Evolutionary conservation across 2,113 vertebrate species (phyloP).

Genomic region (Nannospalax galili): DNA sequence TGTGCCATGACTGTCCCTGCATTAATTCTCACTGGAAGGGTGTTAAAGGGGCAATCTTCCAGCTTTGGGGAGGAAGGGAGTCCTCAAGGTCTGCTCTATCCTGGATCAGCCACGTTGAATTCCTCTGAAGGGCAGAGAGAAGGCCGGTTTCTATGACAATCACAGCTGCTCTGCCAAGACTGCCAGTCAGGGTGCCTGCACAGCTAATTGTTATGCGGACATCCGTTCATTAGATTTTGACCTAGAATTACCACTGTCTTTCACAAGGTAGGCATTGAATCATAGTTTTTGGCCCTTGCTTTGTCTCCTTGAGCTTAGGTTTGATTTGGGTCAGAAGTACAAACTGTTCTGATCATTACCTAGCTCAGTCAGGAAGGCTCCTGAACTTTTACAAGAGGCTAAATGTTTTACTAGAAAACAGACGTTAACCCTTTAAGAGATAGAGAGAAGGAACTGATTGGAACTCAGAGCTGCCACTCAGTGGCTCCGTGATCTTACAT

Average conservation of each 20-base stretch:
- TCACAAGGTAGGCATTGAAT: constrained; percentile 59
- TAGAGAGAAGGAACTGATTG: neutral
- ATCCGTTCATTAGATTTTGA: constrained; percentile 71
- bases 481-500: neutral
- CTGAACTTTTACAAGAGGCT: neutral
- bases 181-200: constrained; percentile 40
- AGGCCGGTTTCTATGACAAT: constrained; percentile 72
- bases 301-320: constrained; percentile 36
- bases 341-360: constrained; percentile 21
- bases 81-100: neutral
- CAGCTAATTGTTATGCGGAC: constrained; percentile 71
- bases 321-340: constrained; percentile 54
- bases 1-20: neutral
- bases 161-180: constrained; percentile 70
- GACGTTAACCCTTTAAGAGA: neutral
- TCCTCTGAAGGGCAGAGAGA: constrained; percentile 20
- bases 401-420: constrained; percentile 18
- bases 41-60: neutral
- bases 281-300: constrained; percentile 32
- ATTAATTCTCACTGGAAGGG: neutral
- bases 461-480: neutral
- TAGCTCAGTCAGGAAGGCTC: constrained; percentile 27
- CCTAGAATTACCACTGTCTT: constrained; percentile 70
- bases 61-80: neutral
- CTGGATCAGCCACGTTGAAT: constrained; percentile 27